Evolutionary conservation across 2,888 invertebrate species (phyloP).

Genomic region (Campaea margaritaria): DNA sequence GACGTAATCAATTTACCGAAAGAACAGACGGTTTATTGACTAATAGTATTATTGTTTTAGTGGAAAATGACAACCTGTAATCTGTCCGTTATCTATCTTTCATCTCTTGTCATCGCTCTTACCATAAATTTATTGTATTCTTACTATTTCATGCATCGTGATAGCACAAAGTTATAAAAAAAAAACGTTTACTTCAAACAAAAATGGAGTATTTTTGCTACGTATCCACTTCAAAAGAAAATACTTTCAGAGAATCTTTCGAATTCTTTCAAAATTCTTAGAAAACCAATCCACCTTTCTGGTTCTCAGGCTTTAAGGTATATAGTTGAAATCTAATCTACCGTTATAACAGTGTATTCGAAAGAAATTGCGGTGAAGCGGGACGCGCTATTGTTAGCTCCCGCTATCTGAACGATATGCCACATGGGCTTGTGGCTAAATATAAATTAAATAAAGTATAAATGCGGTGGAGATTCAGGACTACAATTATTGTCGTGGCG

Average conservation of each 20-base stretch:
- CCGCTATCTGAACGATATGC: background rate
- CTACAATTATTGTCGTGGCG: background rate
- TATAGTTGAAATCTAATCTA: conserved; percentile 7
- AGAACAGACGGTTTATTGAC: background rate
- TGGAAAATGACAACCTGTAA: background rate
- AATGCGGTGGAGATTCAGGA: no score
- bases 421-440: no score
- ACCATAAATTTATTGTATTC: no score
- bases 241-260: background rate
- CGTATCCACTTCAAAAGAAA: background rate
- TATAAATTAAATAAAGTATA: no score
- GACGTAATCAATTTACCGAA: conserved; percentile 22
- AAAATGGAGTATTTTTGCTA: background rate
- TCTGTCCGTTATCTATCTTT: no score
- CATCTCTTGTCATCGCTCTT: no score
- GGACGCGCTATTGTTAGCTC: background rate
- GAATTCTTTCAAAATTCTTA: background rate
- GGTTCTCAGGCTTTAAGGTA: background rate
- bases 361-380: background rate
- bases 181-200: background rate
- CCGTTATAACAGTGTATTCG: background rate
- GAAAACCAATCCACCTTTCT: background rate
- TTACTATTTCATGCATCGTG: background rate
- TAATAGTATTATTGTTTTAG: background rate
- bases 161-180: no score